Evolutionary conservation across 2,888 invertebrate genomes (phyloP).

Genomic region (Caenorhabditis plicata): DNA sequence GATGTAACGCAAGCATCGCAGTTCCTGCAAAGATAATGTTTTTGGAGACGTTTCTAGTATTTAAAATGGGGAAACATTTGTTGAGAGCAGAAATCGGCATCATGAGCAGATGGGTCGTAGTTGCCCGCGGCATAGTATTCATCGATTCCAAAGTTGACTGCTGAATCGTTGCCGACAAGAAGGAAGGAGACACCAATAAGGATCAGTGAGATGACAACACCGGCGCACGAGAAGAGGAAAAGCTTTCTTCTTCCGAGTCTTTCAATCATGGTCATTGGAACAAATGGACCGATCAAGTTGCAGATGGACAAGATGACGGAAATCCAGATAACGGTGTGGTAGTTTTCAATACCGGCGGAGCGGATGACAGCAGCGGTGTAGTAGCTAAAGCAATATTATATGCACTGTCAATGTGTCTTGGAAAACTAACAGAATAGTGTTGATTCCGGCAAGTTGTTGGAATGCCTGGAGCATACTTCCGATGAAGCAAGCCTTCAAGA

Average conservation of each 20-base stretch:
- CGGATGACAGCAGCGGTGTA: constrained; percentile 59
- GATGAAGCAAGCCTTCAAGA: constrained; percentile 67
- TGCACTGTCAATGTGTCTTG: too few species aligned
- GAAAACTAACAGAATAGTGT: constrained; percentile 72
- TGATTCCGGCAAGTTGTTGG: constrained; percentile 71
- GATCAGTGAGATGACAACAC: constrained; percentile 50
- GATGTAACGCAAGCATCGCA: constrained; percentile 68
- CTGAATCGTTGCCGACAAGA: constrained; percentile 29
- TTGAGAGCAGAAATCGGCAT: constrained; percentile 5
- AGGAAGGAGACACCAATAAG: constrained; percentile 58
- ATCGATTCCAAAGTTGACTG: constrained; percentile 10
- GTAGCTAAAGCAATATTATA: too few species aligned
- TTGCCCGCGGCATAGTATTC: constrained; percentile 9
- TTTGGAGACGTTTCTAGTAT: too few species aligned
- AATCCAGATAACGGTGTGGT: constrained; percentile 59
- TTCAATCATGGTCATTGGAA: constrained; percentile 62
- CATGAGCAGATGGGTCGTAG: constrained; percentile 1
- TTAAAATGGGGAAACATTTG: background rate
- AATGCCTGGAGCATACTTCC: constrained; percentile 70
- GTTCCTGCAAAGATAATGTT: constrained; percentile 33
- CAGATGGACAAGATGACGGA: constrained; percentile 34
- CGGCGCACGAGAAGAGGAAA: constrained; percentile 52
- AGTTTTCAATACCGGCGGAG: constrained; percentile 54
- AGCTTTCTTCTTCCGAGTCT: constrained; percentile 52
- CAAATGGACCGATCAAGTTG: constrained; percentile 55